A percentile compares a stretch with the other conserved stretches of the same genome.
These are phyloP conservation scores for Cheiracanthium punctorium DNA, from an alignment of 2,888 invertebrate species.

Conservation along the genomic window DNA sequence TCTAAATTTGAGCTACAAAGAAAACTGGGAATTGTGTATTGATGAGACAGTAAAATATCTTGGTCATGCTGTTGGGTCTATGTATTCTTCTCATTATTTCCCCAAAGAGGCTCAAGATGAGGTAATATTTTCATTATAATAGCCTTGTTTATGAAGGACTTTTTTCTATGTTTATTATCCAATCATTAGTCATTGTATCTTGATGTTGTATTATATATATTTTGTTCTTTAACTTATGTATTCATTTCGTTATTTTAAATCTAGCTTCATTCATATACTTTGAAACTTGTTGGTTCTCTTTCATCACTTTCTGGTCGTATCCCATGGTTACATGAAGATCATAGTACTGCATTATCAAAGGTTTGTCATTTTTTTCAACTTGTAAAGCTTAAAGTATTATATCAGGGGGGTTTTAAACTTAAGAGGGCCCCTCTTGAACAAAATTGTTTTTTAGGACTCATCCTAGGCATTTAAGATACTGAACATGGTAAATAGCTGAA, in stretches of 20 bases:
- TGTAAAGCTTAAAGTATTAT: too few species aligned
- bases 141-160: too few species aligned
- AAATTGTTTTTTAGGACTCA: too few species aligned
- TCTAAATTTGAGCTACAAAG: constrained; percentile 40
- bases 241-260: background rate
- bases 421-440: too few species aligned
- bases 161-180: too few species aligned
- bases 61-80: constrained; percentile 78
- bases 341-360: constrained; percentile 20
- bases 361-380: constrained; percentile 15
- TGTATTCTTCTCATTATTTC: constrained; percentile 75
- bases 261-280: constrained; percentile 41
- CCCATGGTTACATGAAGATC: constrained; percentile 49
- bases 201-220: background rate
- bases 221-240: background rate
- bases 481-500: too few species aligned
- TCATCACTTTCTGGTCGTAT: constrained; percentile 1
- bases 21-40: constrained; percentile 79
- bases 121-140: too few species aligned
- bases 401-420: too few species aligned
- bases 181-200: too few species aligned
- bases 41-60: constrained; percentile 78
- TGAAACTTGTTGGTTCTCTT: constrained; percentile 48
- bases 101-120: constrained; percentile 32
- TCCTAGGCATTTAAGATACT: too few species aligned